Base-by-base conservation (phyloP, 2,113 vertebrate genomes). In the Petromus typicus region DNA sequence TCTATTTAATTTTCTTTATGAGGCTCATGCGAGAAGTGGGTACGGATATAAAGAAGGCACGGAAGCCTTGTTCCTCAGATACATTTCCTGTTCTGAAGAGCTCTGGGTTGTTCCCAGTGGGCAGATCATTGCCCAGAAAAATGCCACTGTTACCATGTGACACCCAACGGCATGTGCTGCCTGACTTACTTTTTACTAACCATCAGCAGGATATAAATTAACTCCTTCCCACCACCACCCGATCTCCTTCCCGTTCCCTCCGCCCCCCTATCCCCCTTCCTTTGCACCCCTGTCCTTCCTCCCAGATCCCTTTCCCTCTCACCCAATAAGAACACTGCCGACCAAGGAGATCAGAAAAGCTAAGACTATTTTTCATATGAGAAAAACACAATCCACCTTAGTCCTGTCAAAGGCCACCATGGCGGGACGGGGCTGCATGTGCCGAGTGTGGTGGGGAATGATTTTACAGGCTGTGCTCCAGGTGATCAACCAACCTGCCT, bases 141-240 rank as follows among this genome's bases (percentile, higher is more conserved):
- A 86, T 86, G 73, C 90, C 94, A 91, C 91, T 73, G 69, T 95
- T 98, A 98, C 98, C 98, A 98, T 98, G 98, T 99, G 98, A 98
- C 98, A 98, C 96, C 90, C 95, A 95, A 66, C 69, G 92, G 96
- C 97, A 86, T 59, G 98, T 56, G 91, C 98, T 98, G 95, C 97
- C 97, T 84, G 75, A 91, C 91, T 97, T 56, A 59, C 97, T 95
- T 97, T 93, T 91, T 98, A 97, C 98, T 99, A 98, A 98, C 97
- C 97, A 89, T 96, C 88, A 57, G 96, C 98, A 96, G 97, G 86
- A 87, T 93, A 93, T 76, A 30, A 96, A 94, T 69, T 2, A 32
- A 56, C 81, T 94, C 86, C 90, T 90, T 66, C 94, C 87, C 90
- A 61, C 93, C 93, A 54, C 90, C 9, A 40, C 25, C 92, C 48